Conservation (phyloP, 2,888 invertebrate species). For the Xanthia togata region DNA sequence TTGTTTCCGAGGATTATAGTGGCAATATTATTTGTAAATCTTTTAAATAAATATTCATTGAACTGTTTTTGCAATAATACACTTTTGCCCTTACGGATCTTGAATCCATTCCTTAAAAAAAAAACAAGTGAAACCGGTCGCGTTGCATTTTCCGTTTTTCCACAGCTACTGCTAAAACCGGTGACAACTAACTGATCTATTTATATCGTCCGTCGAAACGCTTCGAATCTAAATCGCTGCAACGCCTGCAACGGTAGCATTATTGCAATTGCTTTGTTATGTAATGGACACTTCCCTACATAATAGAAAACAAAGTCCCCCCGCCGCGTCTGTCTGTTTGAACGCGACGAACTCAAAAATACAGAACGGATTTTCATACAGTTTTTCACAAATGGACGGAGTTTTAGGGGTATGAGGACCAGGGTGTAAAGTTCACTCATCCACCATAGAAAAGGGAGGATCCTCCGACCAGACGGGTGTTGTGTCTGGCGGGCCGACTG, state of each 20-base stretch:
- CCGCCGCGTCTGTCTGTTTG: too few relatives aligned
- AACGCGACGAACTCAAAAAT: too few relatives aligned
- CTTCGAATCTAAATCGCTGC: not conserved
- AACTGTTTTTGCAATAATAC: not conserved
- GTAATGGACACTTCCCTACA: not conserved
- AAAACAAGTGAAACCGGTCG: not conserved
- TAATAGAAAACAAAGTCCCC: too few relatives aligned
- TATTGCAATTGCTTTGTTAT: not conserved
- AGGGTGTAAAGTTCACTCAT: too few relatives aligned
- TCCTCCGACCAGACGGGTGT: too few relatives aligned
- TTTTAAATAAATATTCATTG: not conserved
- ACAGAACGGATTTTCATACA: too few relatives aligned
- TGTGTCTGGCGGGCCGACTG: too few relatives aligned
- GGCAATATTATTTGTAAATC: not conserved
- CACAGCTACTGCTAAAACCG: not conserved
- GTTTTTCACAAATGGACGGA: too few relatives aligned
- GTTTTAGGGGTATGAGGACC: too few relatives aligned
- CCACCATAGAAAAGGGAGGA: too few relatives aligned
- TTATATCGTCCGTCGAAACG: not conserved
- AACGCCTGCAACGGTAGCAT: not conserved
- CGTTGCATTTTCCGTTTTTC: not conserved
- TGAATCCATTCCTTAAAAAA: too few relatives aligned
- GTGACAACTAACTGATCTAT: not conserved
- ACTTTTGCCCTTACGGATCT: not conserved
- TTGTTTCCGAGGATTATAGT: constrained; percentile 3